Evolutionary conservation across 2,888 invertebrate genomes (phyloP).

Genomic region (Hylaea fasciaria): DNA sequence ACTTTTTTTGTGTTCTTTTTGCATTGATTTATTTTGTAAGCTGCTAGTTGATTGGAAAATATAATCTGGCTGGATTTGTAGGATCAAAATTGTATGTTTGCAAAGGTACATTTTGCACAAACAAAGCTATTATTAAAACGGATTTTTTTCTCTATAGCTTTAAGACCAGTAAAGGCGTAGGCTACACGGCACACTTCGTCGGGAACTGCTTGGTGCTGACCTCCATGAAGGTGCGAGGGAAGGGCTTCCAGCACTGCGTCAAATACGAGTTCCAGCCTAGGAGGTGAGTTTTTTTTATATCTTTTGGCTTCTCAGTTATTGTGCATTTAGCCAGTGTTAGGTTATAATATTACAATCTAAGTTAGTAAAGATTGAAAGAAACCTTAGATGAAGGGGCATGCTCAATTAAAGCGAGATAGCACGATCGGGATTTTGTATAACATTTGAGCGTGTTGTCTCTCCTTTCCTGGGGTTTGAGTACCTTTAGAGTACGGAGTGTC

Average conservation of each 20-base stretch:
- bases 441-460: too few species aligned
- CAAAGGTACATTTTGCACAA: too few species aligned
- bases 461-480: too few species aligned
- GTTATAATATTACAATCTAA: too few species aligned
- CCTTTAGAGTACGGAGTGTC: too few species aligned
- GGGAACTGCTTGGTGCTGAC: slow-evolving; percentile 99
- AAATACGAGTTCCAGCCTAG: slow-evolving; percentile 99
- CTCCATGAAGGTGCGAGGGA: slow-evolving; percentile 99
- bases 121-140: slow-evolving; percentile 1
- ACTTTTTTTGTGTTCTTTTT: neutral
- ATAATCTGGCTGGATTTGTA: neutral
- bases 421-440: too few species aligned
- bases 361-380: too few species aligned
- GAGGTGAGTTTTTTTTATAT: slow-evolving; percentile 69
- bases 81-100: neutral
- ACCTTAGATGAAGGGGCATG: too few species aligned
- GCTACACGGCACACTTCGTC: slow-evolving; percentile 99
- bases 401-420: too few species aligned
- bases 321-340: too few species aligned
- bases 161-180: slow-evolving; percentile 99
- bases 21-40: slow-evolving; percentile 8
- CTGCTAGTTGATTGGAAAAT: neutral
- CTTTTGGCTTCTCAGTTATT: too few species aligned
- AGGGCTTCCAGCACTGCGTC: slow-evolving; percentile 99
- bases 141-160: slow-evolving; percentile 88